phyloP scores from a whole-genome alignment of 2,888 invertebrate species.

The Cheilosia variabilis region DNA sequence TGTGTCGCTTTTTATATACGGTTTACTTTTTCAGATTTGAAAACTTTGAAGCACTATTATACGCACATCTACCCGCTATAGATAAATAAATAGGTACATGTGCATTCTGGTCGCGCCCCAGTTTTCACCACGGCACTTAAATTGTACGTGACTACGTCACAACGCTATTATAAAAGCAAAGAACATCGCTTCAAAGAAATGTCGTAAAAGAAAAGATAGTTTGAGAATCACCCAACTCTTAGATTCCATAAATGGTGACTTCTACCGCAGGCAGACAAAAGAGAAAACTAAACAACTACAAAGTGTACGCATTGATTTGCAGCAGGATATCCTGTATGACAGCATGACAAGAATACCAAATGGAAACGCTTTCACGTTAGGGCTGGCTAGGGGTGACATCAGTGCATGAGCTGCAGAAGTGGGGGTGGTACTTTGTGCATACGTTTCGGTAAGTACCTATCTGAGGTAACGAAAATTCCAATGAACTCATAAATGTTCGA shows the following conservation, averaged over 20 bases:
- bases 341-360: neutral
- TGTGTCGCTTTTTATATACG: neutral
- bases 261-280: neutral
- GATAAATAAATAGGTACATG: neutral
- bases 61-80: neutral
- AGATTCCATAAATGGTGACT: constrained; percentile 5
- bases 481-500: neutral
- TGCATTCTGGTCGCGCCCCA: neutral
- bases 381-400: neutral
- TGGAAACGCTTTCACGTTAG: neutral
- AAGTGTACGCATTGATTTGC: constrained; percentile 3
- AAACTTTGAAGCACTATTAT: neutral
- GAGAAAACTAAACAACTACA: neutral
- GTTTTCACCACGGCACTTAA: neutral
- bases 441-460: neutral
- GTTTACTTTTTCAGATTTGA: neutral
- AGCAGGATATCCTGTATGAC: constrained; percentile 1
- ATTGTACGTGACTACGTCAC: constrained; percentile 26
- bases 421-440: neutral
- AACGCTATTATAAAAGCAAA: constrained; percentile 1
- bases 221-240: neutral
- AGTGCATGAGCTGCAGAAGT: neutral
- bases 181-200: neutral
- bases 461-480: neutral
- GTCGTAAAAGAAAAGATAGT: constrained; percentile 1